Base-by-base conservation (phyloP, 2,113 vertebrate species). In the Cyanoramphus novaezelandiae region DNA sequence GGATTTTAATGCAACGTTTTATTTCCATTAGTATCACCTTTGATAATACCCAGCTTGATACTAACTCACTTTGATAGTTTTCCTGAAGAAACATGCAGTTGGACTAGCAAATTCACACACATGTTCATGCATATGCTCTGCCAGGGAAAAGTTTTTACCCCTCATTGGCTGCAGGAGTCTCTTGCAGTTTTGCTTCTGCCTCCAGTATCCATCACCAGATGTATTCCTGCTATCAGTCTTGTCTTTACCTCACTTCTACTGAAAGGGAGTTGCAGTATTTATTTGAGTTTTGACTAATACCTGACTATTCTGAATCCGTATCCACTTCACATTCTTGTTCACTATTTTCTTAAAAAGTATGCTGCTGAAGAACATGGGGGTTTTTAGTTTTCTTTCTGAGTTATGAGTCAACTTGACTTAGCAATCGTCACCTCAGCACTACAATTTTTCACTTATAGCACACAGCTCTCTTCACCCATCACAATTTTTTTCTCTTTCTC, bases 361-460 rank as follows among this genome's bases (percentile, higher is more conserved):
- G 25, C 41, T 62, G 11, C 41, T 96, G 64, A 88, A 92, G 37
- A 88, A 86, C 10, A 11, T 64, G 10, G 2, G 3, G 62, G 57
- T 72, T 88, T 82, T 76, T 39, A 52, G 31, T 63, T 19, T 46
- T 39, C 71, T 71, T 85, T 71, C 69, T 80, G 82, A 94, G 67
- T 72, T 90, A 88, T 77, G 82, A 92, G 55, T 83, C 76, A 86
- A 46, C 46, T 90, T 95, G 82, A 67, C 59, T 94, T 81, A 46
- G 60, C 80, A 95, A 88, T 95, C 95, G 76, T 90, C 72, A 86
- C 68, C 76, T 88, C 83, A 67, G 76, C 76, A 71, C 55, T 46
- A 63, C 0, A 0, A 70, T 81, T 94, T 97, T 93, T 96, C 80
- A 68, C 53, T 88, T 88, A 57, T 9, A 94, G 65, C 31, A 88